Percentiles rank a stretch among this genome's conserved stretches.
phyloP scores from a whole-genome alignment of 1,140 invertebrate genomes.

The Asbolus verrucosus region DNA sequence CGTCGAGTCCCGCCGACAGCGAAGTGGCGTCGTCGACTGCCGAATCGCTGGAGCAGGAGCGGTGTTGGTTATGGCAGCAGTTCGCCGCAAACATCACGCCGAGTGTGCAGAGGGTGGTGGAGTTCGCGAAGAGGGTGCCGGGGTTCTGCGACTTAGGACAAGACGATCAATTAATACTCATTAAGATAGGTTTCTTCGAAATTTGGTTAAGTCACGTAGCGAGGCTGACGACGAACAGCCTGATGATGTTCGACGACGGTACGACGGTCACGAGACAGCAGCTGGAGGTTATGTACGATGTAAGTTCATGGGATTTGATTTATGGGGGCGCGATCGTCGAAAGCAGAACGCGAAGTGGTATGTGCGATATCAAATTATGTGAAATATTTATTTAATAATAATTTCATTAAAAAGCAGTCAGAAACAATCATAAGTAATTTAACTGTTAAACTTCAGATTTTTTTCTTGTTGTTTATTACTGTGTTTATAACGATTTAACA shows the following conservation, averaged over 20 bases:
- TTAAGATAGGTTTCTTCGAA: conserved; percentile 97
- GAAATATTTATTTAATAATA: too few species aligned
- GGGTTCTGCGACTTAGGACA: conserved; percentile 89
- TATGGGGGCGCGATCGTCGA: too few species aligned
- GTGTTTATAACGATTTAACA: too few species aligned
- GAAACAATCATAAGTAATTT: too few species aligned
- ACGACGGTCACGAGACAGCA: conserved; percentile 87
- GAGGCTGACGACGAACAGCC: conserved; percentile 82
- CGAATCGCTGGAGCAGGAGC: conserved; percentile 75
- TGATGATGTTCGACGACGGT: conserved; percentile 93
- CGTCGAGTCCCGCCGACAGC: conserved; percentile 63
- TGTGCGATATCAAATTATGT: too few species aligned
- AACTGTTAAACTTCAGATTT: too few species aligned
- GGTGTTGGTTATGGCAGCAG: conserved; percentile 82
- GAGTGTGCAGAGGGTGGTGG: conserved; percentile 90
- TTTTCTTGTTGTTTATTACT: too few species aligned
- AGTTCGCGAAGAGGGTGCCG: conserved; percentile 93
- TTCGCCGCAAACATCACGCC: conserved; percentile 84
- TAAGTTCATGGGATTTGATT: too few species aligned
- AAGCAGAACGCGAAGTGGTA: too few species aligned
- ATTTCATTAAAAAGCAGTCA: too few species aligned
- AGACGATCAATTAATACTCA: conserved; percentile 94
- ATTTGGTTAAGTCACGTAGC: conserved; percentile 92
- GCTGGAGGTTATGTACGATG: conserved; percentile 93
- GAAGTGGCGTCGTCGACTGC: conserved; percentile 76